phyloP scores from a whole-genome alignment of 35 echinoderm and acorn worm species.

The Diadema setosum region DNA sequence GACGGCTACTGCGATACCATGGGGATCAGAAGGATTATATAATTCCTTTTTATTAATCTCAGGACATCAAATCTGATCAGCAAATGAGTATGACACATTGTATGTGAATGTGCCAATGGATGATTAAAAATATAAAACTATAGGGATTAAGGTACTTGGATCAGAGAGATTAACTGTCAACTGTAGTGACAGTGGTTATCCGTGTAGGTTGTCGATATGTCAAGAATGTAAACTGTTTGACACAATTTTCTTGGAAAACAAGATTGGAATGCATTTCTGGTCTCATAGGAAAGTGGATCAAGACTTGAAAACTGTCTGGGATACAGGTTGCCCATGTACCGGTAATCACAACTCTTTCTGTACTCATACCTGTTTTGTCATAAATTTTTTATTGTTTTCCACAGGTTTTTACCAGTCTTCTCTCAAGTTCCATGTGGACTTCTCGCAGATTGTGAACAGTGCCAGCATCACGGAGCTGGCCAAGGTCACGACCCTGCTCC shows the following conservation, averaged over 20 bases:
- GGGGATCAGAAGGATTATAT: no score
- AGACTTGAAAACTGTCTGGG: background rate
- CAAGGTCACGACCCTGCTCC: constrained; percentile 70
- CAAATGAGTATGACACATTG: no score
- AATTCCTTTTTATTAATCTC: no score
- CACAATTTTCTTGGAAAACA: background rate
- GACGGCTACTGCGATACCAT: no score
- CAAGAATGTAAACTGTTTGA: no score
- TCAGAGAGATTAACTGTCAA: no score
- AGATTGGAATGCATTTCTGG: background rate
- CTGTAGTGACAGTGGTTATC: no score
- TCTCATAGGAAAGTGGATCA: background rate
- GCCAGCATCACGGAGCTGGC: constrained; percentile 49
- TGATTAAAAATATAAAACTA: no score
- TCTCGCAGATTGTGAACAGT: constrained; percentile 46
- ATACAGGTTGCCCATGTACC: background rate
- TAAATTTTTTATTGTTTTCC: background rate
- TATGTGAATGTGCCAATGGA: no score
- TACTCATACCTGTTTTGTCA: background rate
- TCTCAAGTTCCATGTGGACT: constrained; percentile 63
- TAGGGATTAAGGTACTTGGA: no score
- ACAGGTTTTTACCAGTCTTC: constrained; percentile 69
- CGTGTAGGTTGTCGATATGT: no score
- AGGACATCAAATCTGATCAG: no score
- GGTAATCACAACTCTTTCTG: background rate